Evolutionary conservation across 2,888 invertebrate species (phyloP).

Genomic region (Platycnemis pennipes): DNA sequence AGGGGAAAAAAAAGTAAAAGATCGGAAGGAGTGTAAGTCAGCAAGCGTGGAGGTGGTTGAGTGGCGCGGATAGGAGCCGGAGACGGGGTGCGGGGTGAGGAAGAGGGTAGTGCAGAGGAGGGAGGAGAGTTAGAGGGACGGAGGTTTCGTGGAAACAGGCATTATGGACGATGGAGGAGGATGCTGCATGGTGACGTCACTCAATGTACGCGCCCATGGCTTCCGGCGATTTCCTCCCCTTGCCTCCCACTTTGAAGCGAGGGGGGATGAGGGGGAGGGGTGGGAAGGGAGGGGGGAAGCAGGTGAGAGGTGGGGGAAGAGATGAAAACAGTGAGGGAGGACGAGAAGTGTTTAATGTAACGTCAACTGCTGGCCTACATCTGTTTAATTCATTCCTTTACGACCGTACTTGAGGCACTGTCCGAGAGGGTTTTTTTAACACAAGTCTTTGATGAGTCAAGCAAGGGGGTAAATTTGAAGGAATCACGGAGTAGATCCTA

Average conservation of each 20-base stretch:
- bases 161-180: background rate
- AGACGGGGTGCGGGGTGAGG: no score
- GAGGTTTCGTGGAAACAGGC: background rate
- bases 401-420: background rate
- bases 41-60: background rate
- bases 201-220: constrained; percentile 31
- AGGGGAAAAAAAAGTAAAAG: no score
- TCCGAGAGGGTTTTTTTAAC: no score
- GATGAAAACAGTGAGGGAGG: background rate
- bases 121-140: background rate
- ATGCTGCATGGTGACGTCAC: constrained; percentile 1
- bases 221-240: constrained; percentile 4
- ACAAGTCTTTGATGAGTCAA: no score
- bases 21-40: no score
- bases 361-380: background rate
- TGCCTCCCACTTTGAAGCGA: background rate
- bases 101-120: background rate
- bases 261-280: background rate
- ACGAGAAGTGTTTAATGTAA: background rate
- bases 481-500: no score
- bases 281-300: background rate
- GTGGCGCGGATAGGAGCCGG: background rate
- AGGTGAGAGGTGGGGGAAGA: background rate
- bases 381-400: background rate
- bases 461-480: no score